Conservation (phyloP, 2,113 vertebrate genomes). For the Tachysurus fulvidraco region DNA sequence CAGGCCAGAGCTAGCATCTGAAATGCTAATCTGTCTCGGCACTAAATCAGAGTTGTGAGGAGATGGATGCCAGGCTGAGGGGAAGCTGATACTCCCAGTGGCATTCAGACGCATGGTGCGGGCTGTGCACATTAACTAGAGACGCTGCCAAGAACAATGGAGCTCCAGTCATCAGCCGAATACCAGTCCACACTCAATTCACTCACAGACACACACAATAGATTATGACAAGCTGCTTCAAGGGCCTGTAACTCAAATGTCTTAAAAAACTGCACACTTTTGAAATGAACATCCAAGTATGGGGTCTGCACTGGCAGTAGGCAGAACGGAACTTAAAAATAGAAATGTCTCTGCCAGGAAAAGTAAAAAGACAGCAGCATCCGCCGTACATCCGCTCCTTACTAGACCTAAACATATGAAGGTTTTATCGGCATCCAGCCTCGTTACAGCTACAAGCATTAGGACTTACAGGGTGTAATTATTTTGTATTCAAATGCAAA, state of each 20-base stretch:
- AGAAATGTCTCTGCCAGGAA: neutral
- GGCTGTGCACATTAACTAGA: constrained; percentile 21
- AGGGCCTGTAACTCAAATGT: neutral
- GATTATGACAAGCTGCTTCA: constrained; percentile 14
- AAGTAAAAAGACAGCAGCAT: neutral
- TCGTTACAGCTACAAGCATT: neutral
- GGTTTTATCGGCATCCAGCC: neutral
- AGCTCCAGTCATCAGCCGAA: constrained; percentile 16
- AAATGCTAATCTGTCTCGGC: constrained; percentile 33
- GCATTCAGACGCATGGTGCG: neutral
- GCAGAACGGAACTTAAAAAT: neutral
- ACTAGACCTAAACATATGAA: neutral
- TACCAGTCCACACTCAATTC: constrained; percentile 6
- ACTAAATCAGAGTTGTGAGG: constrained; percentile 21
- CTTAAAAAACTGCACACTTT: constrained; percentile 4
- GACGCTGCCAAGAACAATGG: constrained; percentile 38
- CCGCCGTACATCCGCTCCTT: neutral
- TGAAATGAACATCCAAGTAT: neutral
- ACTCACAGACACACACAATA: constrained; percentile 23
- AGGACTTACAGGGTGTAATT: neutral
- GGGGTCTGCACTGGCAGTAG: neutral
- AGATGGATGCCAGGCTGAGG: constrained; percentile 34
- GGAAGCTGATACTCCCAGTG: constrained; percentile 22
- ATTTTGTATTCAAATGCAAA: neutral
- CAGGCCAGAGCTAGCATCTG: constrained; percentile 31